Evolutionary conservation across 2,797 vertebrate genomes (phyloP), one percentile per base, ranked within the genome.

Genomic region (Erpetoichthys calabaricus): DNA sequence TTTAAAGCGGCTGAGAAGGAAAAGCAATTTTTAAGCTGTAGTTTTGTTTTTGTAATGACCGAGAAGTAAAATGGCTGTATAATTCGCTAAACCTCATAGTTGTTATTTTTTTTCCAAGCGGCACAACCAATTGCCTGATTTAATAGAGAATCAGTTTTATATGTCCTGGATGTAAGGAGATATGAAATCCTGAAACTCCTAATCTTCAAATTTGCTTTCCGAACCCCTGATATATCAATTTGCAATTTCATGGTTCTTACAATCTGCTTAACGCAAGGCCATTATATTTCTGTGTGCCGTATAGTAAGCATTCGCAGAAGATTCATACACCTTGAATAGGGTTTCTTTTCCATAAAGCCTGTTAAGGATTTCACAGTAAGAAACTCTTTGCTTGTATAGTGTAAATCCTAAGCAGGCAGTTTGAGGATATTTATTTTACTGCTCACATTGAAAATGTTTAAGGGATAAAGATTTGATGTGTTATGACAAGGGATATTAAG

Each of bases 321-420:
- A 25, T 25, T 25, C 25, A 25, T 25, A 25, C 25, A 25, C 25
- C 25, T 25, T 25, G 25, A 25, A 25, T 25, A 25, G 25, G 25
- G 25, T 49, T 49, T 49, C n/a, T 49, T 49, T 3, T 49, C 7
- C 7, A 49, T 49, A 49, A 49, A 49, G 47, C 47, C 47, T 49
- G 47, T 49, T 49, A 49, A 49, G 5, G 47, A 49, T 49, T 49
- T 49, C 47, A 49, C 47, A 49, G 47, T 49, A 49, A 49, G 47
- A 49, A 49, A 49, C 47, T 49, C 47, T 49, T n/a, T 49, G 47
- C 4, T 7, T 7, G 3, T 49, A n/a, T 2, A 7, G 47, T 49
- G 47, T n/a, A 4, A 49, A 49, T 49, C 47, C 5, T n/a, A 7
- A n/a, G n/a, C 47, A 49, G 7, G n/a, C 47, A 49, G 47, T 5